A percentile compares a stretch with the other conserved stretches of the same genome.
phyloP scores from a whole-genome alignment of 2,113 vertebrate genomes.

The Eublepharis macularius region DNA sequence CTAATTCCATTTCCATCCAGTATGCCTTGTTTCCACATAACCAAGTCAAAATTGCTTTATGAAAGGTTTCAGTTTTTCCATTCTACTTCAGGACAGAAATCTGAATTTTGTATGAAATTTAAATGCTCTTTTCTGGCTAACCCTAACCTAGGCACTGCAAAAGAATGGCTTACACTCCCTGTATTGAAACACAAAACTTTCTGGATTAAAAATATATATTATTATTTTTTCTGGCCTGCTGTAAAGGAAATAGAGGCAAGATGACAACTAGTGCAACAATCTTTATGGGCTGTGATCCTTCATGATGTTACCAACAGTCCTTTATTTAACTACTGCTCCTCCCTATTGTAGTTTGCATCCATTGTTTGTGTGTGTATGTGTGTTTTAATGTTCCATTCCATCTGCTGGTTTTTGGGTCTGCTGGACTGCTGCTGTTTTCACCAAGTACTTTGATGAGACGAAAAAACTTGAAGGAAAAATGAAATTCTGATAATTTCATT shows the following conservation, averaged over 20 bases:
- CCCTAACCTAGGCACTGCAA: background rate
- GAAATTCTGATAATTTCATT: background rate
- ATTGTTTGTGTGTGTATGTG: background rate
- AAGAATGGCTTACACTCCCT: background rate
- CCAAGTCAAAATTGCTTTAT: constrained; percentile 4
- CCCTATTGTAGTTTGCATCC: background rate
- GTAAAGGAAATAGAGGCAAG: background rate
- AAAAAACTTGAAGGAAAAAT: background rate
- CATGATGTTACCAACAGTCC: background rate
- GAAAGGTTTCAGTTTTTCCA: background rate
- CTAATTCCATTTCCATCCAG: background rate
- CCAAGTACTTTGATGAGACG: background rate
- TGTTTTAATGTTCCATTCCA: background rate
- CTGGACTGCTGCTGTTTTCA: background rate
- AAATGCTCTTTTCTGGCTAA: background rate
- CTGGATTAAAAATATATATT: background rate
- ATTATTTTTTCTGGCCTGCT: background rate
- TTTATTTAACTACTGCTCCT: background rate
- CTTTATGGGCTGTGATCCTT: background rate
- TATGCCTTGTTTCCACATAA: background rate
- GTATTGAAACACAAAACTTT: background rate
- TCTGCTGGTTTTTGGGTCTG: background rate
- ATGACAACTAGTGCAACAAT: background rate
- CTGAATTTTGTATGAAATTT: background rate
- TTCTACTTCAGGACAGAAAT: background rate